phyloP scores from a whole-genome alignment of 2,113 vertebrate species.

The Tychaedon coryphoeus region DNA sequence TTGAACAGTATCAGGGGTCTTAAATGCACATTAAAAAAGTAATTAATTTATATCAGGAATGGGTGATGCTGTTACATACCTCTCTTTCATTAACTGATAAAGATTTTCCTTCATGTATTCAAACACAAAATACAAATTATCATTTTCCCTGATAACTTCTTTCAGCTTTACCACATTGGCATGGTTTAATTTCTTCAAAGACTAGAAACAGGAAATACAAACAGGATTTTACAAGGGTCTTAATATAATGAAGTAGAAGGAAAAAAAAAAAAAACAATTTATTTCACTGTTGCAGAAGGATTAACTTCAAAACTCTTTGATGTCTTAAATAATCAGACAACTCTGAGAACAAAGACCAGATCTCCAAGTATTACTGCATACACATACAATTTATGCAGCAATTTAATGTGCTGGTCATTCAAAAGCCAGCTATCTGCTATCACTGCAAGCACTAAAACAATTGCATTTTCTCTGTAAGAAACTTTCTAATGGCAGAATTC shows the following conservation, averaged over 20 bases:
- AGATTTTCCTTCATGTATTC: conserved; percentile 89
- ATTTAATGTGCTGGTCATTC: background rate
- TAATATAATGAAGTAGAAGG: background rate
- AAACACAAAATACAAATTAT: conserved; percentile 84
- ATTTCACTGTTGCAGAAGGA: background rate
- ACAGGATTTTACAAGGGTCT: background rate
- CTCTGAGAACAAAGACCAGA: background rate
- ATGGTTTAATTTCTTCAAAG: conserved; percentile 84
- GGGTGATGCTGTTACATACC: conserved; percentile 58
- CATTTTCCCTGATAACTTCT: conserved; percentile 85
- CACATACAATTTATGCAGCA: background rate
- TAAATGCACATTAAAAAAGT: background rate
- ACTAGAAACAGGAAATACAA: conserved; percentile 68
- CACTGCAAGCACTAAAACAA: background rate
- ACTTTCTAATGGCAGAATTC: background rate
- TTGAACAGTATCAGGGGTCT: background rate
- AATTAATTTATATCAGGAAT: background rate
- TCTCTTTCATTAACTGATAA: conserved; percentile 86
- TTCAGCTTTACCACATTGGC: conserved; percentile 84
- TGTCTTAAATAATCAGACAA: background rate
- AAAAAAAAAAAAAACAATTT: background rate
- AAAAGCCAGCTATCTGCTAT: background rate
- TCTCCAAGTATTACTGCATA: background rate
- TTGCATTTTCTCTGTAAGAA: background rate
- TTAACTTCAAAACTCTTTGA: background rate